Base-by-base conservation (phyloP, 2,797 vertebrate genomes). In the Botia almorhae region DNA sequence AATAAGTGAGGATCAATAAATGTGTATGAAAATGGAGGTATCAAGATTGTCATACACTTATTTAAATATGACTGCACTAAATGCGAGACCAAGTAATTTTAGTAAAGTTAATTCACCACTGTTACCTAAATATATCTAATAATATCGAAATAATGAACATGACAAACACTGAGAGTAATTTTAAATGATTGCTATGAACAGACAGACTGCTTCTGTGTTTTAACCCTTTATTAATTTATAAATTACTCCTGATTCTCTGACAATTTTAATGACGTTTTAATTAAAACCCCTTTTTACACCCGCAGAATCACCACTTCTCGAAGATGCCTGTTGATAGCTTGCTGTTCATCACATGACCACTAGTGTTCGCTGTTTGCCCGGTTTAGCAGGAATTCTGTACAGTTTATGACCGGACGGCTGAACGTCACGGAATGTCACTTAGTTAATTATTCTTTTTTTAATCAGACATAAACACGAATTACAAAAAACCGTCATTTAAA, bases 311-410 rank as follows among this genome's bases (percentile, higher is more conserved):
- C 23, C 3, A 43, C 23, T 56, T 46, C 23, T 11, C 2, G 12
- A 8, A 64, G 2, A 68, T 84, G 90, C 89, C 87, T 91, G 90
- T 90, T 92, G 90, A 88, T 87, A 75, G 76, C 48, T 36, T 72
- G 69, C 46, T 23, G 26, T 67, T 69, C 63, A 14, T 10, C 74
- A 39, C 61, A 19, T 61, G 83, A 46, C 95, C 96, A 65, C 96
- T 95, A 96, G 96, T 93, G 91, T 93, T 93, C 96, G 93, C 94
- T 92, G 91, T 93, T 89, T 85, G 85, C 88, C 64, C 84, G 82
- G 26, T 23, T 85, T 81, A 74, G 74, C 79, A 61, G 87, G 84
- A 91, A 93, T 91, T 93, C 93, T 94, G 90, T 94, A 93, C 93
- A 93, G 93, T 92, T 93, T 89, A 85, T 80, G 80, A 84, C 90